Conservation (phyloP, 2,113 vertebrate species). For the Petrocephalus zakoni region DNA sequence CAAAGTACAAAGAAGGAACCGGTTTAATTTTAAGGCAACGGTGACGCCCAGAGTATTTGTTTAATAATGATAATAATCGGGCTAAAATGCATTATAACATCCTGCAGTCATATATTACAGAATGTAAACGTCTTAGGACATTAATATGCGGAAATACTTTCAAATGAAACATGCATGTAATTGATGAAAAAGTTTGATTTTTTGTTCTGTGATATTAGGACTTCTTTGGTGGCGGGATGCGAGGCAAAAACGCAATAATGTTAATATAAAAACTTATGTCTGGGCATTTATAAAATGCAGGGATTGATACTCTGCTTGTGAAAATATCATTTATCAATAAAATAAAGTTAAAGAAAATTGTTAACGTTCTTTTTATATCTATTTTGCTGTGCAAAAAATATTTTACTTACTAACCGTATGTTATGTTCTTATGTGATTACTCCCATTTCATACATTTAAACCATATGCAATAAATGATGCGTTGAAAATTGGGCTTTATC, state of each 20-base stretch:
- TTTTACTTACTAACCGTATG: constrained; percentile 98
- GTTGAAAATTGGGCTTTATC: constrained; percentile 56
- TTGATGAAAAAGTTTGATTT: constrained; percentile 68
- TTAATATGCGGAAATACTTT: constrained; percentile 54
- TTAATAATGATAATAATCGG: constrained; percentile 74
- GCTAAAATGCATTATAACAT: constrained; percentile 90
- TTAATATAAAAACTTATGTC: constrained; percentile 81
- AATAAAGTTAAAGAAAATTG: constrained; percentile 84
- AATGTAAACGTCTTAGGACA: constrained; percentile 72
- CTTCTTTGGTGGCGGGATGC: constrained; percentile 69
- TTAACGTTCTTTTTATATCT: constrained; percentile 67
- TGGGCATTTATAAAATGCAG: constrained; percentile 83
- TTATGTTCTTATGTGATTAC: constrained; percentile 89
- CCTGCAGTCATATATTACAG: constrained; percentile 78
- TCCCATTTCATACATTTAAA: constrained; percentile 81
- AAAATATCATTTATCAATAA: constrained; percentile 83
- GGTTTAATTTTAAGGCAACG: constrained; percentile 63
- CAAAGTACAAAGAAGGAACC: constrained; percentile 75
- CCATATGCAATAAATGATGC: constrained; percentile 71
- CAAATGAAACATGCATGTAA: constrained; percentile 72
- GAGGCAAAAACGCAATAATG: constrained; percentile 89
- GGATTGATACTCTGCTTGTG: constrained; percentile 95
- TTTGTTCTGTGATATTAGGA: constrained; percentile 84
- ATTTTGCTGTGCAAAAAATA: constrained; percentile 99
- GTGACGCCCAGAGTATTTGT: constrained; percentile 70